Evolutionary conservation across 1,140 invertebrate genomes (phyloP).

Genomic region (Hypothenemus hampei): DNA sequence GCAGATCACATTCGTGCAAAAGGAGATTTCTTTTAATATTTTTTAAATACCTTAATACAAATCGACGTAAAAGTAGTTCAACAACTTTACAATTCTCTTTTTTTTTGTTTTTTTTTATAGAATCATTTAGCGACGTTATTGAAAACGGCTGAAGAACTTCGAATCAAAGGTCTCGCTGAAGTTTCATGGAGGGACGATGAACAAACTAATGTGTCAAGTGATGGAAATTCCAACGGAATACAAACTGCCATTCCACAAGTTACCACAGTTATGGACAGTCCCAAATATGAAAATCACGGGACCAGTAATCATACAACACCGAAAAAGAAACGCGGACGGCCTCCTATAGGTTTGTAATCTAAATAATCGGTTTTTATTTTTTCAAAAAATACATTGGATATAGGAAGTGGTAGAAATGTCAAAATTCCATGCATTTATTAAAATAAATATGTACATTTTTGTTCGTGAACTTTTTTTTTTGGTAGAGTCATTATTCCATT

Average conservation of each 20-base stretch:
- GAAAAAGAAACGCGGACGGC: conserved; percentile 54
- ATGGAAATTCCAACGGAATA: conserved; percentile 50
- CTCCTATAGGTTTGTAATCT: conserved; percentile 51
- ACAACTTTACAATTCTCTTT: too few relatives aligned
- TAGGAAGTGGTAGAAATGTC: not conserved
- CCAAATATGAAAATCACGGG: conserved; percentile 22
- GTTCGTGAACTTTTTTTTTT: not conserved
- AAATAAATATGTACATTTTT: not conserved
- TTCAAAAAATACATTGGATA: not conserved
- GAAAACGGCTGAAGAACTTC: conserved; percentile 85
- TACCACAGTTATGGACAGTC: conserved; percentile 43
- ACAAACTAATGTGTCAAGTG: conserved; percentile 40
- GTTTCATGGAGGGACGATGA: conserved; percentile 73
- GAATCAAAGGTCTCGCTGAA: conserved; percentile 87
- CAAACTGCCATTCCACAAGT: conserved; percentile 45
- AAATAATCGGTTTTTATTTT: not conserved
- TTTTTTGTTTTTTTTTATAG: conserved; percentile 49
- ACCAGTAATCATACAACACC: conserved; percentile 10
- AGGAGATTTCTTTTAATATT: not conserved
- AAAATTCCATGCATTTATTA: not conserved
- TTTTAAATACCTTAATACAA: too few relatives aligned
- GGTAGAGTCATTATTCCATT: too few relatives aligned
- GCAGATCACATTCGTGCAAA: not conserved
- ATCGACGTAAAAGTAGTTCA: too few relatives aligned
- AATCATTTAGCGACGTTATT: conserved; percentile 76